These are phyloP conservation scores for Drosophila nr. fundita DNA, from an alignment of 2,888 invertebrate species.

Conservation along the genomic window DNA sequence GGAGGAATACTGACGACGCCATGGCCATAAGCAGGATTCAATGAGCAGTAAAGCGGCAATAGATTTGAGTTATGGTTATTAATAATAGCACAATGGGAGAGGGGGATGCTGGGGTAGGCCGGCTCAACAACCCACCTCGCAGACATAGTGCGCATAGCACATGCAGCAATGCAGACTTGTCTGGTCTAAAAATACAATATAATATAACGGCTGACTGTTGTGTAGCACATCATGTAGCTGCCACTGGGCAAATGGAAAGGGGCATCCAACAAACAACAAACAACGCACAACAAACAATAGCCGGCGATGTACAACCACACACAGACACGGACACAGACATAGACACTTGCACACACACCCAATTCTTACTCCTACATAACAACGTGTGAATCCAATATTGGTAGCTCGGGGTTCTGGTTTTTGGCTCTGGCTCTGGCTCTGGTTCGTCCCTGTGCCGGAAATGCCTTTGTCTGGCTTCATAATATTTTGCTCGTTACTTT, in stretches of 20 bases:
- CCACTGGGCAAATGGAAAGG: constrained; percentile 49
- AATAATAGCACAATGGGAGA: constrained; percentile 65
- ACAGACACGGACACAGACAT: neutral
- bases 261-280: constrained; percentile 36
- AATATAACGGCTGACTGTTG: constrained; percentile 52
- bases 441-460: constrained; percentile 60
- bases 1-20: constrained; percentile 45
- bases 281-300: constrained; percentile 28
- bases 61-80: constrained; percentile 82
- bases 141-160: constrained; percentile 35
- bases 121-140: constrained; percentile 15
- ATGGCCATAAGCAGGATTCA: constrained; percentile 68
- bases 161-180: constrained; percentile 76
- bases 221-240: constrained; percentile 40
- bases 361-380: constrained; percentile 39
- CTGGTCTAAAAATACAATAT: constrained; percentile 70
- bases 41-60: constrained; percentile 78
- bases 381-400: constrained; percentile 77
- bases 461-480: constrained; percentile 79
- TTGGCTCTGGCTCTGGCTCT: constrained; percentile 3
- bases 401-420: constrained; percentile 25
- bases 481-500: constrained; percentile 80
- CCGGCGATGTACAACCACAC: constrained; percentile 46
- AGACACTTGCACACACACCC: constrained; percentile 20
- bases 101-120: neutral